A percentile compares a stretch with the other conserved stretches of the same genome.
These are phyloP conservation scores for Druon quercuslanigerum DNA, from an alignment of 1,140 invertebrate genomes.

Conservation along the genomic window DNA sequence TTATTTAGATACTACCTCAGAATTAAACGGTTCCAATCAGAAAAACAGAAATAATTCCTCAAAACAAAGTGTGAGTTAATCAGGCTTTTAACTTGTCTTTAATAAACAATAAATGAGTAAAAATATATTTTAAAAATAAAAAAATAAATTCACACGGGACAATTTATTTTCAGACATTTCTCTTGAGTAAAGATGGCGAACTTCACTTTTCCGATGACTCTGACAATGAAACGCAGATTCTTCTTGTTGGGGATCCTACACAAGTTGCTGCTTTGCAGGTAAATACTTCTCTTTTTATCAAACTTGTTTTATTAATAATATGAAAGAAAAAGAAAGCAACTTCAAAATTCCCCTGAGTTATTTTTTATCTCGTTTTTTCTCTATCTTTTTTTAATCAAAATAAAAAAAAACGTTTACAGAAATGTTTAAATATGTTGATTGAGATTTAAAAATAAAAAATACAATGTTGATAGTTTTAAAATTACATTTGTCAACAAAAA, in stretches of 20 bases:
- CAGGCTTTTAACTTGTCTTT: background rate
- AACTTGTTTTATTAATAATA: too few species aligned
- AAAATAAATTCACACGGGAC: background rate
- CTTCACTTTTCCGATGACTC: conserved; percentile 57
- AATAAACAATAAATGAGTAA: background rate
- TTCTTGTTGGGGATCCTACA: conserved; percentile 64
- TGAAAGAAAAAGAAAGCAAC: too few species aligned
- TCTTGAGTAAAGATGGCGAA: conserved; percentile 53
- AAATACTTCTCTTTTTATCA: background rate
- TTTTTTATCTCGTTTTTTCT: too few species aligned
- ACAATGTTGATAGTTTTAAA: too few species aligned
- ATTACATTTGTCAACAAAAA: too few species aligned
- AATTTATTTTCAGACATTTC: conserved; percentile 42
- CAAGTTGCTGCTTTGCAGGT: conserved; percentile 68
- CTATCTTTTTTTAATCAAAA: too few species aligned
- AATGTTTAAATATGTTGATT: too few species aligned
- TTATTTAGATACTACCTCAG: conserved; percentile 54
- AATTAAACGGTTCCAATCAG: conserved; percentile 48
- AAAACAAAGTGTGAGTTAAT: conserved; percentile 24
- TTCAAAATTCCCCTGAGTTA: too few species aligned
- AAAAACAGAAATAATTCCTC: conserved; percentile 40
- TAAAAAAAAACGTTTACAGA: too few species aligned
- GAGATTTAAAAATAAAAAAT: too few species aligned
- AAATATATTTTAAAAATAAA: too few species aligned
- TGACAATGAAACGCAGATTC: conserved; percentile 66